Base-by-base conservation (phyloP, 2,888 invertebrate species). In the Branchinecta sandiegonensis region DNA sequence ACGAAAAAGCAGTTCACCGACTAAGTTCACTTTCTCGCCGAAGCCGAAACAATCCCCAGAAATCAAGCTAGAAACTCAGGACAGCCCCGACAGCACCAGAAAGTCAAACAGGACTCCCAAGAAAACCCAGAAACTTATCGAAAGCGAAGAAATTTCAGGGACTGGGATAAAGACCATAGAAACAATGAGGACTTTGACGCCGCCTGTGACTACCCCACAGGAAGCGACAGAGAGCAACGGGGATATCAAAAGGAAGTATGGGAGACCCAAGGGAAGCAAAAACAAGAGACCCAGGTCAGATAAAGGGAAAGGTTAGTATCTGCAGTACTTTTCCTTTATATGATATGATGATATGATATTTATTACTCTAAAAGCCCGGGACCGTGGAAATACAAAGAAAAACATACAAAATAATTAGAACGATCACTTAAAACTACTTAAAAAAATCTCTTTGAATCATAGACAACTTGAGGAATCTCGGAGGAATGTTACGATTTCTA, bases 241-340 rank as follows among this genome's bases (percentile, higher is more conserved):
- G 37, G 1, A 37, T 37, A 37, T 37, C 37, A 37, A 37, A 6
- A n/a, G 10, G 23, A 56, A 56, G 23, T 1, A n/a, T n/a, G 63
- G 63, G 23, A 56, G 63, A 56, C 63, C 63, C n/a, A 56, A 10
- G 63, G 63, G 63, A 17, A 56, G 63, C 23, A 56, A 56, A 56
- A 56, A 56, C 23, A 56, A 56, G 63, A 23, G 14, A 9, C 63
- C 63, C 14, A 56, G 63, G 23, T 1, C 9, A 56, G 63, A 56
- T 10, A 56, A 56, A 56, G 63, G 63, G 10, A 56, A 23, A 23
- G 12, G 63, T 56, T 9, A 56, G 63, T 10, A 17, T 56, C 10
- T 9, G 23, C 1, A 17, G 37, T 37, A 37, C 6, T 37, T 37
- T 37, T 23, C 1, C 23, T 23, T 23, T 23, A 23, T 23, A 23